Base-by-base conservation (phyloP, 2,888 invertebrate genomes). In the Brachycybe producta region DNA sequence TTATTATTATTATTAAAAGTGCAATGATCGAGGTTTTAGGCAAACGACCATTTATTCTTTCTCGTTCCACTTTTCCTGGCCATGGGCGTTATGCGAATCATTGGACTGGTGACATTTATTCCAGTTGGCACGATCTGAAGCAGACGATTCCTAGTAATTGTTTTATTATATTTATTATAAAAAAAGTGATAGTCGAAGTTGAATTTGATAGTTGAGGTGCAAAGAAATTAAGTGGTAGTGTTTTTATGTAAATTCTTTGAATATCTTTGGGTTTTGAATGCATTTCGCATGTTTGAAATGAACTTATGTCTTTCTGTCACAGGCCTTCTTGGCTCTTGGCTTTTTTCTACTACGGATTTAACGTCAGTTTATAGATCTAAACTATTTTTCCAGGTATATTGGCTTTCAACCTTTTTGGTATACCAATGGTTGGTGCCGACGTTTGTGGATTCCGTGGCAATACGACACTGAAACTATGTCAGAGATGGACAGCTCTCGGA, bases 401-500 rank as follows among this genome's bases (percentile, higher is more conserved):
- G 36, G 77, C 77, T 61, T 82, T 79, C 67, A 80, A 79, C 60
- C 64, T 86, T 54, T 85, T 82, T 67, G 86, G 85, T 17, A 74
- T 86, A 24, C 84, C 87, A 1, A 74, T 85, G 73, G 79, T 82
- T 70, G 86, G 86, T 1, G 79, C 84, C 0, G 86, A 87, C 65
- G 86, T 87, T 57, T 87, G 87, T 67, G 86, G 86, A 1, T 87
- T 86, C 66, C 74, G 75, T 57, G 78, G 76, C 1, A 79, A 86
- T 65, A 78, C 85, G 0, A 81, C 82, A 0, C 70, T 66, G 4
- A 70, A 78, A 36, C 67, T 87, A 17, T 87, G 87, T 68, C 78
- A 77, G 61, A 72, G 87, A 0, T 88, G 87, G 87, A 79, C 79
- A 73, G 84, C 86, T 64, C 73, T 87, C 5, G 87, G 87, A 0